Evolutionary conservation across 2,797 vertebrate genomes (phyloP).

Genomic region (Poecilia gillii): DNA sequence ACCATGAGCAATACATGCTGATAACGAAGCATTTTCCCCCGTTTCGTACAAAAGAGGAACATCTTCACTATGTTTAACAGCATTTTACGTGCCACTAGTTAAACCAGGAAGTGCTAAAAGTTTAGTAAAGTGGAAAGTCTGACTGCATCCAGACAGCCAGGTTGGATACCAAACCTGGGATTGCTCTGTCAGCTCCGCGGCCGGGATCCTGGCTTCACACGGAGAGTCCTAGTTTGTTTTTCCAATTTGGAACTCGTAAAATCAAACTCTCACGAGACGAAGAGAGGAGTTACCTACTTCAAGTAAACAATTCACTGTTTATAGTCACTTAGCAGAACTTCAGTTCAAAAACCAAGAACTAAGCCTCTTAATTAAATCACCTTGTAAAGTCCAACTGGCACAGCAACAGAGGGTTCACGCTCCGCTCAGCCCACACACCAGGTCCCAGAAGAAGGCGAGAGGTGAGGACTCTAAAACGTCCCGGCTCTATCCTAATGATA

Average conservation of each 20-base stretch:
- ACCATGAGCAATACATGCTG: neutral
- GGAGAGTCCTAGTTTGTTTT: neutral
- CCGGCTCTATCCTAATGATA: slow-evolving; percentile 40
- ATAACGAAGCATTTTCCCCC: neutral
- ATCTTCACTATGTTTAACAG: neutral
- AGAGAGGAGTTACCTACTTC: neutral
- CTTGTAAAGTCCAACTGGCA: slow-evolving; percentile 43
- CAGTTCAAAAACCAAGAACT: neutral
- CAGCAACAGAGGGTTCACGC: slow-evolving; percentile 27
- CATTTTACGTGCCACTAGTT: neutral
- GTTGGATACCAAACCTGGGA: neutral
- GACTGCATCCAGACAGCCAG: neutral
- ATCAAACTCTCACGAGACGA: neutral
- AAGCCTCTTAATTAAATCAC: slow-evolving; percentile 54
- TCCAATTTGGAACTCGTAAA: neutral
- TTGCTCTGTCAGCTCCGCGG: neutral
- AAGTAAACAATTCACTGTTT: slow-evolving; percentile 4
- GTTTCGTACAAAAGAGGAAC: neutral
- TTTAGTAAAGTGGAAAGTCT: neutral
- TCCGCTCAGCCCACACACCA: slow-evolving; percentile 25
- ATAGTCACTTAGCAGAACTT: neutral
- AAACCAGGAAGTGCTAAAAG: neutral
- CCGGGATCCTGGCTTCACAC: neutral
- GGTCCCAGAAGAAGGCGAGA: slow-evolving; percentile 54
- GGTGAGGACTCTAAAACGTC: slow-evolving; percentile 53